phyloP scores from a whole-genome alignment of 2,113 vertebrate genomes.

The Colistium nudipinnis region DNA sequence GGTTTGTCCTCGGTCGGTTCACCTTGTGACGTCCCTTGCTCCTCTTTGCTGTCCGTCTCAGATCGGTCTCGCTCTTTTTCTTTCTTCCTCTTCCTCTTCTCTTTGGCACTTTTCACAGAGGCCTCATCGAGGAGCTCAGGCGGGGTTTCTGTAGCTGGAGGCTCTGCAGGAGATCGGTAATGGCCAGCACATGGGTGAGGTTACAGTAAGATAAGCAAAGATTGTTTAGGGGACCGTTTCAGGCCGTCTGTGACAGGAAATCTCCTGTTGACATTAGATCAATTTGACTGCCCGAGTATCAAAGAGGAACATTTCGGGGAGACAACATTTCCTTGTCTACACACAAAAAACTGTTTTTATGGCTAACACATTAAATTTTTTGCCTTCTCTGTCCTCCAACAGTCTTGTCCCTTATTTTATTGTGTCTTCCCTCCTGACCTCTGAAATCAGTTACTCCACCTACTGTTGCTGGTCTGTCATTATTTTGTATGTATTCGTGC shows the following conservation, averaged over 20 bases:
- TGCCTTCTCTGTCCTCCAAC: neutral
- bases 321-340: constrained; percentile 21
- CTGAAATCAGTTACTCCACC: neutral
- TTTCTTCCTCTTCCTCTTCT: constrained; percentile 80
- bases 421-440: constrained; percentile 2
- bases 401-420: neutral
- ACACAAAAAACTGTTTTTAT: constrained; percentile 15
- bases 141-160: constrained; percentile 37
- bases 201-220: constrained; percentile 20
- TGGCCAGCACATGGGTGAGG: constrained; percentile 12
- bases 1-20: constrained; percentile 58
- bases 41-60: constrained; percentile 61
- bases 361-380: neutral
- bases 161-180: constrained; percentile 52
- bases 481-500: constrained; percentile 12
- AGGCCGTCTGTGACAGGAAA: constrained; percentile 19
- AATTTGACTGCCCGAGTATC: neutral
- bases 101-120: constrained; percentile 62
- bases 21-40: constrained; percentile 60
- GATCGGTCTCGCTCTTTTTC: constrained; percentile 71
- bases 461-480: constrained; percentile 29
- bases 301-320: constrained; percentile 21
- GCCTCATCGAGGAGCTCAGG: constrained; percentile 29
- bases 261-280: constrained; percentile 6
- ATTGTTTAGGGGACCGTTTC: constrained; percentile 4